phyloP scores from a whole-genome alignment of 2,888 invertebrate genomes.

The Mythimna albipuncta region DNA sequence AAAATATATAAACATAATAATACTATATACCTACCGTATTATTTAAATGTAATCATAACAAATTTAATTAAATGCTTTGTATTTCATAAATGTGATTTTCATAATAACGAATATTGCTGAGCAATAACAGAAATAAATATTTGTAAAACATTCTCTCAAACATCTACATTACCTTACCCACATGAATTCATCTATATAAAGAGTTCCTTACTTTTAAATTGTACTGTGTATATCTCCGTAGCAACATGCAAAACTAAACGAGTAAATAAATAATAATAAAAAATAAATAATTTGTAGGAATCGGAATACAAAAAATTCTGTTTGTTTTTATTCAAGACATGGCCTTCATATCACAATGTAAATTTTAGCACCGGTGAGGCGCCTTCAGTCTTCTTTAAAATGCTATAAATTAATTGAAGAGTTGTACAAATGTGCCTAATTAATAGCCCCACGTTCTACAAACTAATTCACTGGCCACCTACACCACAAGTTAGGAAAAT shows the following conservation, averaged over 20 bases:
- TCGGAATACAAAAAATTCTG: conserved; percentile 10
- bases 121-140: conserved; percentile 30
- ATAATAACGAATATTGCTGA: not conserved
- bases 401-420: conserved; percentile 32
- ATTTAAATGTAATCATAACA: conserved; percentile 35
- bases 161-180: conserved; percentile 1
- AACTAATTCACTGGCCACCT: conserved; percentile 40
- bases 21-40: conserved; percentile 36
- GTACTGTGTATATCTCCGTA: not conserved
- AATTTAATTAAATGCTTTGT: conserved; percentile 38
- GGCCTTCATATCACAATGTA: conserved; percentile 56
- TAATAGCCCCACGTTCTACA: conserved; percentile 33
- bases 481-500: conserved; percentile 18
- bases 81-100: conserved; percentile 28
- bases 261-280: conserved; percentile 9
- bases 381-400: conserved; percentile 59
- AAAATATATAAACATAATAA: conserved; percentile 31
- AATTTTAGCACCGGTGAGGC: conserved; percentile 20
- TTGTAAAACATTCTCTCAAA: conserved; percentile 26
- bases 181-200: conserved; percentile 8
- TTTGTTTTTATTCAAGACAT: conserved; percentile 43
- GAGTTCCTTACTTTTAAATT: conserved; percentile 8
- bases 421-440: conserved; percentile 20
- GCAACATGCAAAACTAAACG: not conserved
- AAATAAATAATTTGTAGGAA: not conserved